Percentiles rank a stretch among this genome's conserved stretches.
Evolutionary conservation across 2,113 vertebrate genomes (phyloP).

Genomic region (Cichladusa arquata): DNA sequence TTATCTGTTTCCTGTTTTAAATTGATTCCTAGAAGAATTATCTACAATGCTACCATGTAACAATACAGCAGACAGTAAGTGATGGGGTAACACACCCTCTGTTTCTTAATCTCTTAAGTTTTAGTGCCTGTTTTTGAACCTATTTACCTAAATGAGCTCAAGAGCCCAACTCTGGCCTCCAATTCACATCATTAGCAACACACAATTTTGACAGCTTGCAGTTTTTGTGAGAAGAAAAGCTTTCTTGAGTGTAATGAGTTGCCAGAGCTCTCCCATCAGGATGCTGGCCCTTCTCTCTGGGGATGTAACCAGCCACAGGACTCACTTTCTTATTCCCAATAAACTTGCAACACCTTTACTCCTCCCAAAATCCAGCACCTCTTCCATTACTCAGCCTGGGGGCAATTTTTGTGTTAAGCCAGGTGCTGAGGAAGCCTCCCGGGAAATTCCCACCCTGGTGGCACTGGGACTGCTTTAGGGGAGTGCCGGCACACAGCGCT

Average conservation of each 20-base stretch:
- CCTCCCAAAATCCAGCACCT: background rate
- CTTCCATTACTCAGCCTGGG: background rate
- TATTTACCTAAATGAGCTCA: background rate
- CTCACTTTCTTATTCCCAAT: background rate
- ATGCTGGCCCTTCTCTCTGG: background rate
- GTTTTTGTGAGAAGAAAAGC: background rate
- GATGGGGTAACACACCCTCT: background rate
- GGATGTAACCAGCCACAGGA: background rate
- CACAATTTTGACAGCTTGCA: background rate
- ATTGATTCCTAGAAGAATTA: background rate
- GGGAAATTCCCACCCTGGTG: background rate
- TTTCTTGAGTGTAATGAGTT: background rate
- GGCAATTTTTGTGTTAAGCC: background rate
- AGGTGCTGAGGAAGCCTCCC: background rate
- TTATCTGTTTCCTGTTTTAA: background rate
- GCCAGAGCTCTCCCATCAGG: background rate
- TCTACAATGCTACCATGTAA: background rate
- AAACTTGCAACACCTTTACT: background rate
- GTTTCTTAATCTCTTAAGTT: background rate
- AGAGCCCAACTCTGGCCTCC: background rate
- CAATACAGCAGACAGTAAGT: background rate
- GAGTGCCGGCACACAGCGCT: accelerated
- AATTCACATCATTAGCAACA: background rate
- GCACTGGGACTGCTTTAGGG: background rate
- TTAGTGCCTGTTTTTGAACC: background rate